Evolutionary conservation across 2,888 invertebrate species (phyloP).

Genomic region (Pristionchus maxplancki): DNA sequence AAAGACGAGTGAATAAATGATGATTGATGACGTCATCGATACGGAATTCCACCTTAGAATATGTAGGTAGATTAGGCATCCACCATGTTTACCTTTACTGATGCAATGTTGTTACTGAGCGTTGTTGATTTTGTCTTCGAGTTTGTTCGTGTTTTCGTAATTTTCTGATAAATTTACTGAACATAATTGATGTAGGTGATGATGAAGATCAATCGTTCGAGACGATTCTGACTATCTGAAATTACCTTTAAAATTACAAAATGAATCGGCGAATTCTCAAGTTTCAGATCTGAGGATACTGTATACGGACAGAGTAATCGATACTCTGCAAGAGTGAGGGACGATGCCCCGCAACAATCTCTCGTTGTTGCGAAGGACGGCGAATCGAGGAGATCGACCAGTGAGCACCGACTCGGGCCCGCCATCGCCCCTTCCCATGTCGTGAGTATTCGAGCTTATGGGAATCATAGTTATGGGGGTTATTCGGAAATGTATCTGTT

Average conservation of each 20-base stretch:
- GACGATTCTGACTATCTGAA: conserved; percentile 11
- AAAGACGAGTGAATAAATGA: conserved; percentile 17
- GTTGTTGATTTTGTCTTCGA: conserved; percentile 40
- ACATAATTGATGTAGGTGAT: not conserved
- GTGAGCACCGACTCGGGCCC: conserved; percentile 45
- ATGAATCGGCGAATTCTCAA: not conserved
- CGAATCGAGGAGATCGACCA: conserved; percentile 53
- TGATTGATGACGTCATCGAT: not conserved
- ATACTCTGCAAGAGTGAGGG: conserved; percentile 13
- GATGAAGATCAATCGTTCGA: not conserved
- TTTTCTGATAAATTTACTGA: conserved; percentile 34
- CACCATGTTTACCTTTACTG: not conserved
- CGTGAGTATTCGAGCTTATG: conserved; percentile 5
- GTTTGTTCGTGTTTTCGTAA: not conserved
- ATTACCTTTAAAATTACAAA: not conserved
- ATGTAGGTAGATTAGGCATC: conserved; percentile 22
- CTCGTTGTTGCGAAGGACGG: conserved; percentile 48
- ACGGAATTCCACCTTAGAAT: not conserved
- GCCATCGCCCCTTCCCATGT: conserved; percentile 42
- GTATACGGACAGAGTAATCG: not conserved
- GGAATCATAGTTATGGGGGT: too few relatives aligned
- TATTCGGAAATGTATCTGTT: not conserved
- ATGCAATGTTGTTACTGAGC: conserved; percentile 45
- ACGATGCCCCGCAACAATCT: conserved; percentile 52
- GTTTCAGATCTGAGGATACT: not conserved